Base-by-base conservation (phyloP, 35 echinoderm and acorn worm species). In the Lytechinus variegatus region DNA sequence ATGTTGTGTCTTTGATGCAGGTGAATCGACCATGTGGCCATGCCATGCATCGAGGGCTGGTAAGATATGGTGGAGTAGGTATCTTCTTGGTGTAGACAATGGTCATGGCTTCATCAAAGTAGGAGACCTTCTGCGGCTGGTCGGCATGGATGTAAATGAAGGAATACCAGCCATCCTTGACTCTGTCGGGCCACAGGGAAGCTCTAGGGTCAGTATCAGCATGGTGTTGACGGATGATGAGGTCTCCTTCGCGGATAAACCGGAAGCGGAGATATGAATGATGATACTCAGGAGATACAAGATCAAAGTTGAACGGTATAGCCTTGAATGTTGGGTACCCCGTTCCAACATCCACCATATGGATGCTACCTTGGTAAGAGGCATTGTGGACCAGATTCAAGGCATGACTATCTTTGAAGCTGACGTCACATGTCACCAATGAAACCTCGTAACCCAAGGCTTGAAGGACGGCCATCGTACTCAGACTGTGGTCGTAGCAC, bases 301-400 rank as follows among this genome's bases (percentile, higher is more conserved):
- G 55, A 44, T 96, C 96, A 72, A 98, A 98, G 29, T 98, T 87
- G 6, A 98, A 60, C 27, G 96, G 92, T 89, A 98, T 95, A 52
- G 97, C 96, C 12, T 89, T 66, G 51, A 95, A 96, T 7, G 96
- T 95, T 11, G 96, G 95, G 96, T 96, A 96, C 9, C 96, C 97
- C 94, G 91, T 86, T 12, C 96, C 97, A 4, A 98, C 96, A 86
- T 98, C 97, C 10, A 97, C 95, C 16, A 97, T 95, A 87, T 96
- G 94, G 52, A 21, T 55, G 92, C 96, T 96, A 21, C 96, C 97
- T 13, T 55, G 55, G 12, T 55, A 95, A 44, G 58, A 61, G 4
- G 96, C 55, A 55, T 98, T 92, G 27, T 56, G 44, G 9, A 95
- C 97, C 52, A 97, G 52, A 57, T 87, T 13, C 9, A 95, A 87